Base-by-base conservation (phyloP, 2,797 vertebrate species). In the Ctenopoma kingsleyae region DNA sequence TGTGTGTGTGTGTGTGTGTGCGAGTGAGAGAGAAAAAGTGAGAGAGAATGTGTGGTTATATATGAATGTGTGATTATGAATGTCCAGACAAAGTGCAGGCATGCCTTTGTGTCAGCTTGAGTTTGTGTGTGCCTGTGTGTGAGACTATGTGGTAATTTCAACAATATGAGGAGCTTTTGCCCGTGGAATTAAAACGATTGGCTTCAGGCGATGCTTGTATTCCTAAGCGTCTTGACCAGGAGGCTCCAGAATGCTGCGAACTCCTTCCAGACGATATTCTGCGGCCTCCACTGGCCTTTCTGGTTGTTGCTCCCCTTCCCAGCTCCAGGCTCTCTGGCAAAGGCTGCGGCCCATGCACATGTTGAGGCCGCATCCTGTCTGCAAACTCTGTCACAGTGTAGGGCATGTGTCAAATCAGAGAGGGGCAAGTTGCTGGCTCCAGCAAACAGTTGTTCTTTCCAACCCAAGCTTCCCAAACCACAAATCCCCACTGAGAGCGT, bases 11-110 rank as follows among this genome's bases (percentile, higher is more conserved):
- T 54, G 48, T 47, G 67, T 49, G 20, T 10, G 46, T 3, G 41
- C 9, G 32, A 35, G 40, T 17, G 16, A 25, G 57, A 57, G 67
- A 56, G 40, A 20, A 43, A 25, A 54, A 38, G 36, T 30, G 36
- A 30, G 73, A 40, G 72, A 68, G 78, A 78, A 77, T 65, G 48
- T 84, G 83, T 57, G 89, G 87, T 87, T 86, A 72, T n/a, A n/a
- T n/a, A n/a, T 83, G 76, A 81, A 87, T 86, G 84, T 91, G 85
- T 81, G 80, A 91, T 87, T 89, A 83, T 86, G 62, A 90, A 77
- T 83, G 81, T 84, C 73, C 74, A 86, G 84, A 90, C 89, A 80
- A 89, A 91, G 85, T 90, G 86, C 89, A 91, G 83, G 74, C 88
- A 86, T 87, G 83, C 68, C 78, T 86, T 82, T 76, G 80, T 84